Evolutionary conservation across 2,113 vertebrate species (phyloP).

Genomic region (Oreochromis niloticus): DNA sequence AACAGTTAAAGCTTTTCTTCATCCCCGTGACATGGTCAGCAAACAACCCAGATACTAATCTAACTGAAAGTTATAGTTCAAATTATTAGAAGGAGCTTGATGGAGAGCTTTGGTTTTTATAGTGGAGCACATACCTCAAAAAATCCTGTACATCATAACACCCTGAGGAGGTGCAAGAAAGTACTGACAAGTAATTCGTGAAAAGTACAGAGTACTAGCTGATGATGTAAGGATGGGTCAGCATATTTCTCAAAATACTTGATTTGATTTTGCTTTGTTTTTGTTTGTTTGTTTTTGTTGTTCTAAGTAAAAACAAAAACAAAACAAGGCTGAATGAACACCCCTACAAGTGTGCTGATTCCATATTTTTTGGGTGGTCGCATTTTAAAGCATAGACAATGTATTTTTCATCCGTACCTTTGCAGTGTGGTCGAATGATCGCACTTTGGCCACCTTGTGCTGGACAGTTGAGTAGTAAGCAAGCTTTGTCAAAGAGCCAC

Average conservation of each 20-base stretch:
- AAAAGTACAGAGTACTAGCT: not conserved
- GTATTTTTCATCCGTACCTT: constrained; percentile 64
- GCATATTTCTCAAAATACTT: not conserved
- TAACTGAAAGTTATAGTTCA: not conserved
- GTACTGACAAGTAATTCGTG: not conserved
- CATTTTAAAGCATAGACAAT: not conserved
- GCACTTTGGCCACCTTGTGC: constrained; percentile 95
- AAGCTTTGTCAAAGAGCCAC: constrained; percentile 93
- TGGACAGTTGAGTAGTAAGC: constrained; percentile 98
- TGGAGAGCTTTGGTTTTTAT: not conserved
- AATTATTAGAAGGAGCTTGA: not conserved
- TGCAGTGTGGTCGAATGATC: constrained; percentile 89
- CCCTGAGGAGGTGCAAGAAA: not conserved
- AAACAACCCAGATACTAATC: not conserved
- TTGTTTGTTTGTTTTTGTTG: not conserved
- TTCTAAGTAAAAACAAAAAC: not conserved
- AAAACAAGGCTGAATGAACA: not conserved
- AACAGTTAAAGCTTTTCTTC: not conserved
- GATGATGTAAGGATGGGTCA: not conserved
- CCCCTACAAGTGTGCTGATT: not conserved
- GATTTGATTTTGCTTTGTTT: not conserved
- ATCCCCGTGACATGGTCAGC: not conserved
- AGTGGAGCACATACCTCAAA: not conserved
- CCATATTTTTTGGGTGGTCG: not conserved
- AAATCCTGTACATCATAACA: not conserved